A percentile compares a stretch with the other conserved stretches of the same genome.
phyloP scores from a whole-genome alignment of 2,888 invertebrate species.

The Parasteatoda lunata region DNA sequence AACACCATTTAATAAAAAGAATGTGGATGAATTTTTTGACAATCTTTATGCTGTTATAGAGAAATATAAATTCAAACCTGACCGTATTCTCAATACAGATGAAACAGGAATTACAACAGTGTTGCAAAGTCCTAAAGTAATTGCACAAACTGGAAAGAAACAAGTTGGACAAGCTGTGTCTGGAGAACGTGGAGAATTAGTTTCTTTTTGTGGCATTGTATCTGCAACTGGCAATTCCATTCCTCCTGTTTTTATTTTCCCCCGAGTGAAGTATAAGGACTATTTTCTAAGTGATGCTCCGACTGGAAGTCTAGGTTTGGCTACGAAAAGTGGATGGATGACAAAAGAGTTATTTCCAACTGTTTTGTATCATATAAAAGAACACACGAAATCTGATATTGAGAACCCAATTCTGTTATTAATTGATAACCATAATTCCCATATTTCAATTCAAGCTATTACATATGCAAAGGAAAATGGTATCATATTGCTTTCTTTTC shows the following conservation, averaged over 20 bases:
- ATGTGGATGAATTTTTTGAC: conserved; percentile 13
- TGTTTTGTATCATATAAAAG: conserved; percentile 11
- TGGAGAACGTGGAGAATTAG: conserved; percentile 67
- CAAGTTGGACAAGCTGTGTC: not conserved
- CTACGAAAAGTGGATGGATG: conserved; percentile 70
- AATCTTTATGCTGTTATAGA: not conserved
- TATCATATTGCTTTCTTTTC: not conserved
- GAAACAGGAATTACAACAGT: conserved; percentile 5
- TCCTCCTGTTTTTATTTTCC: conserved; percentile 71
- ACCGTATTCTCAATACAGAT: not conserved
- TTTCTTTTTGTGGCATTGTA: conserved; percentile 68
- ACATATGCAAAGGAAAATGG: conserved; percentile 6
- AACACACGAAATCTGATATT: not conserved
- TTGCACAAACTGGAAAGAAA: conserved; percentile 9
- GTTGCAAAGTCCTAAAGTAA: not conserved
- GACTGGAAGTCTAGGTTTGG: conserved; percentile 68
- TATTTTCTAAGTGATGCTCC: conserved; percentile 69
- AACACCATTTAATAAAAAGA: not conserved
- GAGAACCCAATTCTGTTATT: not conserved
- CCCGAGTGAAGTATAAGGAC: conserved; percentile 68
- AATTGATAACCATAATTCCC: conserved; percentile 2
- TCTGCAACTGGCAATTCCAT: conserved; percentile 70
- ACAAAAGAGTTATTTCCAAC: conserved; percentile 69
- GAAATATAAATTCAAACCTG: not conserved
- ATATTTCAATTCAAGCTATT: not conserved